phyloP scores from a whole-genome alignment of 2,888 invertebrate species.

The Rhyacophila evoluta region DNA sequence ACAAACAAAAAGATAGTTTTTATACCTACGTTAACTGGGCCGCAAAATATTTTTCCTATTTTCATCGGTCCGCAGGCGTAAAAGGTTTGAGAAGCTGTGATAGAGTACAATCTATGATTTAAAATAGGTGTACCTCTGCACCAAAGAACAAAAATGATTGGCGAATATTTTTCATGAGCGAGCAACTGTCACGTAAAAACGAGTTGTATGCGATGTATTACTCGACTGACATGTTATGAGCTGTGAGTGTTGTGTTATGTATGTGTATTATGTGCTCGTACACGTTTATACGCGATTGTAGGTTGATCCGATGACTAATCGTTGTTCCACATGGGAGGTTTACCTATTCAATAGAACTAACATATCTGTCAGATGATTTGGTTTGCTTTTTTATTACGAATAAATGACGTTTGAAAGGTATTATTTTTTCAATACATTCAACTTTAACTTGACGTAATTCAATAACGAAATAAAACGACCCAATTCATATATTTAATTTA shows the following conservation, averaged over 20 bases:
- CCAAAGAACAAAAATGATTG: neutral
- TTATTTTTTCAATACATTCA: too few species aligned
- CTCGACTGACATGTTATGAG: neutral
- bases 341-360: neutral
- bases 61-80: too few species aligned
- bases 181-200: neutral
- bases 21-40: too few species aligned
- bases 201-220: neutral
- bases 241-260: too few species aligned
- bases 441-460: too few species aligned
- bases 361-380: neutral
- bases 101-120: too few species aligned
- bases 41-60: too few species aligned
- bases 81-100: too few species aligned
- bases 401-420: too few species aligned
- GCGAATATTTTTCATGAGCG: neutral
- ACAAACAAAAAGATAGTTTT: too few species aligned
- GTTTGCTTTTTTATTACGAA: neutral
- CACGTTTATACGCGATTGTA: neutral
- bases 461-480: too few species aligned
- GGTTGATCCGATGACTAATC: neutral
- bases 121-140: neutral
- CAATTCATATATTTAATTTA: too few species aligned
- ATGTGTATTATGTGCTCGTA: neutral
- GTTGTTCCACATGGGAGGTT: neutral